Evolutionary conservation across 2,888 invertebrate genomes (phyloP), one percentile per base, ranked within the genome.

Genomic region (Eupeodes luniger): DNA sequence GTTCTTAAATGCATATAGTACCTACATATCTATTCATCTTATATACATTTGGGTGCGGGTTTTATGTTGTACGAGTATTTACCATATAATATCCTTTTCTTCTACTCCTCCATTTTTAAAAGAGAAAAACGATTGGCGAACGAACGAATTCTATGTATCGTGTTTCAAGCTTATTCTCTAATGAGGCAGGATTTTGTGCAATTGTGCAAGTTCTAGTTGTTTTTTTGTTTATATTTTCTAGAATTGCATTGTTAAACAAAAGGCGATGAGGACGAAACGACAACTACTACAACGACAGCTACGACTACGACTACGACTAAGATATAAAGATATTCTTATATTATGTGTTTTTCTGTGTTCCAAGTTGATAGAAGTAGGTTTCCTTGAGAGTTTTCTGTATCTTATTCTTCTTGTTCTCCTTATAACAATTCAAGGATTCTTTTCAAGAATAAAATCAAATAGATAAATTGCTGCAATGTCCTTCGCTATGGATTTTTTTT

Each of bases 1-100:
- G 92, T 86, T 92, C 91, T 90, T 83, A 59, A 83, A 89, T 78
- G 78, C 69, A 79, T 40, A 40, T 40, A 1, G 40, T 40, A 40
- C 9, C 40, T 40, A 40, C 9, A 3, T 40, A 9, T 40, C 6
- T 40, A 40, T 40, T 40, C 40, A 9, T 7, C 6, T 40, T 40
- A 9, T 5, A 7, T 40, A 9, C 9, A 77, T 47, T 64, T 34
- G 53, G 64, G 40, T 36, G 64, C 14, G 57, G 36, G 40, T 47
- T 44, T 36, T 47, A 12, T 64, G 19, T 78, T 47, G 10, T 47
- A 19, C 19, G 19, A 19, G 19, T 19, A 47, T 59, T 59, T 59
- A 36, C 34, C 27, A 59, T 59, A 59, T 47, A 10, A 4, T 11
- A 4, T 11, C 10, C 16, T 55, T 55, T 55, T 14, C 9, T 59